phyloP scores from a whole-genome alignment of 2,888 invertebrate genomes.

The Taenaris catops region DNA sequence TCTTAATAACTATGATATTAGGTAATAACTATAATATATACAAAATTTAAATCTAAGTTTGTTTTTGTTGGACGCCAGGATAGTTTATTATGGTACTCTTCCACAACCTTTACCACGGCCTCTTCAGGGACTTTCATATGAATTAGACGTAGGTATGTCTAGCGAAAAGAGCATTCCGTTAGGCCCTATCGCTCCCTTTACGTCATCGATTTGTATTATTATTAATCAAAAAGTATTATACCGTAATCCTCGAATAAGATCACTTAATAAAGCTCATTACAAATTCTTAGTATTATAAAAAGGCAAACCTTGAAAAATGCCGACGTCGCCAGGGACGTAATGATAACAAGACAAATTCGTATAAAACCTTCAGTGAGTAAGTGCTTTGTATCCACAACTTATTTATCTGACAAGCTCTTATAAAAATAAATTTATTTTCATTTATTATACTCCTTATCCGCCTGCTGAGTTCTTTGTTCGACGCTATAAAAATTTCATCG shows the following conservation, averaged over 20 bases:
- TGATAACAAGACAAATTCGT: conserved; percentile 9
- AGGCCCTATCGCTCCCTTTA: no score
- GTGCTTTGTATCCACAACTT: conserved; percentile 17
- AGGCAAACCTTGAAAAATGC: conserved; percentile 3
- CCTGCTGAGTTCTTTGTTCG: conserved; percentile 37
- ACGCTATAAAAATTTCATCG: conserved; percentile 32
- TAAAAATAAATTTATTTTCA: conserved; percentile 42
- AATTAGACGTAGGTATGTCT: no score
- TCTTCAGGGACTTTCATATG: no score
- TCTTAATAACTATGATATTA: no score
- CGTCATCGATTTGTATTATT: neutral
- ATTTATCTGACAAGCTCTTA: conserved; percentile 38
- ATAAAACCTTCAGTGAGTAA: conserved; percentile 6
- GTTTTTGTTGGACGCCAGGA: no score
- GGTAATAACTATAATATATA: no score
- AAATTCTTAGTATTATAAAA: neutral
- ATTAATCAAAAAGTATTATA: conserved; percentile 6
- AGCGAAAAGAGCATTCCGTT: no score
- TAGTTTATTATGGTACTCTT: no score
- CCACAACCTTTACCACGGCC: no score
- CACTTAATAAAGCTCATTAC: conserved; percentile 10
- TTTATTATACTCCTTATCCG: conserved; percentile 42
- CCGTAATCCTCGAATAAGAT: conserved; percentile 3
- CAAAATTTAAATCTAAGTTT: no score
- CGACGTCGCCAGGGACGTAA: neutral